phyloP scores from a whole-genome alignment of 2,888 invertebrate genomes.

The Eupeodes luniger region DNA sequence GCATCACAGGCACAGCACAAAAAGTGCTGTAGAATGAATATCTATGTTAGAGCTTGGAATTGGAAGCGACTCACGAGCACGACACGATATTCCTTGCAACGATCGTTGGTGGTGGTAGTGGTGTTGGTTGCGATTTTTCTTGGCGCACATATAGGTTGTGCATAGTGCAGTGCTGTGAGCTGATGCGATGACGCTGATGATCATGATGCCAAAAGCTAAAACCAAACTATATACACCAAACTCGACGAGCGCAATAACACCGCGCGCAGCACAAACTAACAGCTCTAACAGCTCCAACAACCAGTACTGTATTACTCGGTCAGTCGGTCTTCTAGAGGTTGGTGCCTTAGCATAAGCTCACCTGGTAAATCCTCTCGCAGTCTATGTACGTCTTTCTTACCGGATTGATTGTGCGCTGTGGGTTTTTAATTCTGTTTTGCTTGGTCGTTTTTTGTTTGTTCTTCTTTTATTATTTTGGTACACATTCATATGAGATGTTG shows the following conservation, averaged over 20 bases:
- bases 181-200: slow-evolving; percentile 59
- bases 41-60: slow-evolving; percentile 33
- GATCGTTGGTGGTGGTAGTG: background rate
- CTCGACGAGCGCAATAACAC: slow-evolving; percentile 45
- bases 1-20: slow-evolving; percentile 13
- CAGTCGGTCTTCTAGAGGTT: slow-evolving; percentile 85
- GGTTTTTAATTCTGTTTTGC: slow-evolving; percentile 41
- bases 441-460: slow-evolving; percentile 76
- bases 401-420: slow-evolving; percentile 82
- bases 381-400: slow-evolving; percentile 84
- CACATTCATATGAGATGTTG: slow-evolving; percentile 24
- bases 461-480: slow-evolving; percentile 36
- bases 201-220: slow-evolving; percentile 71
- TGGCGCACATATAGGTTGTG: slow-evolving; percentile 28
- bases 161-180: slow-evolving; percentile 24
- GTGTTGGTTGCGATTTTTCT: slow-evolving; percentile 50
- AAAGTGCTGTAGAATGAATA: slow-evolving; percentile 25
- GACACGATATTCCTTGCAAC: slow-evolving; percentile 34
- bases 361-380: slow-evolving; percentile 83
- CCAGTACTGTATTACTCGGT: slow-evolving; percentile 85
- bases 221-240: slow-evolving; percentile 56
- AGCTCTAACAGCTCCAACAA: slow-evolving; percentile 73
- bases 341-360: slow-evolving; percentile 81
- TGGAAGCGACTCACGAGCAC: slow-evolving; percentile 21
- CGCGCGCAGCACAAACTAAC: slow-evolving; percentile 59